Conservation (phyloP, 1,140 invertebrate genomes). For the Pogonomyrmex californicus region DNA sequence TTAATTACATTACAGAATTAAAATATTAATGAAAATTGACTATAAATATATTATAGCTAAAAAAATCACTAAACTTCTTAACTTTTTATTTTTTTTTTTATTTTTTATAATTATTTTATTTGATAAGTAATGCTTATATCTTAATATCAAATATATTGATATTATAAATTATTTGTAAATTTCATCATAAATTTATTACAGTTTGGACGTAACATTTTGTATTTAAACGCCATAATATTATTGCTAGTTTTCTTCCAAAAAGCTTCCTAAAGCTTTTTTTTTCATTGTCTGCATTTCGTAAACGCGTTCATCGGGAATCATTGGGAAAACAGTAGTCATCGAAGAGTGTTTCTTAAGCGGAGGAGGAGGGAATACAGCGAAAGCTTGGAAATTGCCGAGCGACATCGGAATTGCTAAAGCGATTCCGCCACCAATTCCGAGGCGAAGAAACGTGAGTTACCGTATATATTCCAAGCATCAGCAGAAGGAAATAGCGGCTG, state of each 20-base stretch:
- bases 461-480: slow-evolving; percentile 26
- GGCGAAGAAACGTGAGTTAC: slow-evolving; percentile 25
- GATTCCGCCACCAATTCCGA: slow-evolving; percentile 37
- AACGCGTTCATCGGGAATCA: neutral
- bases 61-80: too few species aligned
- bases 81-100: neutral
- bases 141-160: neutral
- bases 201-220: neutral
- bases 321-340: slow-evolving; percentile 23
- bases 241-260: neutral
- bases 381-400: slow-evolving; percentile 37
- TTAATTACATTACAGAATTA: neutral
- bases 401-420: slow-evolving; percentile 54
- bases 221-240: neutral
- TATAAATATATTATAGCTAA: neutral
- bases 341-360: neutral
- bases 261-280: slow-evolving; percentile 10
- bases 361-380: neutral
- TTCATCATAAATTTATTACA: neutral
- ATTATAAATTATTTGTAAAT: neutral
- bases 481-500: slow-evolving; percentile 34
- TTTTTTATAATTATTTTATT: slow-evolving; percentile 11
- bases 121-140: neutral
- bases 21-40: neutral
- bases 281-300: neutral